Base-by-base conservation (phyloP, 2,888 invertebrate genomes). In the Prenolepis imparis region DNA sequence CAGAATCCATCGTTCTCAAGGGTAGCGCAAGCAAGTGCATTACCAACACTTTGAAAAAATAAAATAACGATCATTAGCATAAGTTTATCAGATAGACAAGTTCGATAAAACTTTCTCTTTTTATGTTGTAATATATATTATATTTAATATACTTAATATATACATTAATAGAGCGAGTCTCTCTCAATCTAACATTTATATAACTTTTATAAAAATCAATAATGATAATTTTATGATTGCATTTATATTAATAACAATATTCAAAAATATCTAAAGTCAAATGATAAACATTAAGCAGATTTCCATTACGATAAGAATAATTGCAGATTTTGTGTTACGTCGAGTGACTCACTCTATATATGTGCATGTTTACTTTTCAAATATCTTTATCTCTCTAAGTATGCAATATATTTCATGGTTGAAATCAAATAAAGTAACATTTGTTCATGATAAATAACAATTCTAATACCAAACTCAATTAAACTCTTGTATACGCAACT, bases 11-110 rank as follows among this genome's bases (percentile, higher is more conserved):
- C 90, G 92, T 92, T 94, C 92, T 91, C 89, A 91, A 92, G 87
- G 91, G 91, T 91, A 92, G 91, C 91, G 91, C 92, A 92, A 94
- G 92, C 92, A 92, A 93, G 92, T 93, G 92, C 93, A 92, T 93
- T 93, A 93, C 91, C 90, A 91, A 93, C 92, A 91, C 94, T 94
- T 94, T 89, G 87, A 87, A 67, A 88, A 91, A 91, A 89, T 89
- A 89, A 90, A 91, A 91, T 89, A 73, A 83, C 68, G 77, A 84
- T 90, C 77, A 88, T 89, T 90, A 88, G 87, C 81, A 84, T 67
- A 63, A 84, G 80, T 66, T 87, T 44, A 85, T 82, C 21, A 59
- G 36, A 39, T 52, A 24, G 82, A 64, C 67, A 74, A 83, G 52
- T 74, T 52, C n/a, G 52, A 24, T 81, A 82, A 70, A 59, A 89